Percentiles rank a stretch among this genome's conserved stretches.
Conservation (phyloP, 2,797 vertebrate species). For the Phataginus tetradactyla region DNA sequence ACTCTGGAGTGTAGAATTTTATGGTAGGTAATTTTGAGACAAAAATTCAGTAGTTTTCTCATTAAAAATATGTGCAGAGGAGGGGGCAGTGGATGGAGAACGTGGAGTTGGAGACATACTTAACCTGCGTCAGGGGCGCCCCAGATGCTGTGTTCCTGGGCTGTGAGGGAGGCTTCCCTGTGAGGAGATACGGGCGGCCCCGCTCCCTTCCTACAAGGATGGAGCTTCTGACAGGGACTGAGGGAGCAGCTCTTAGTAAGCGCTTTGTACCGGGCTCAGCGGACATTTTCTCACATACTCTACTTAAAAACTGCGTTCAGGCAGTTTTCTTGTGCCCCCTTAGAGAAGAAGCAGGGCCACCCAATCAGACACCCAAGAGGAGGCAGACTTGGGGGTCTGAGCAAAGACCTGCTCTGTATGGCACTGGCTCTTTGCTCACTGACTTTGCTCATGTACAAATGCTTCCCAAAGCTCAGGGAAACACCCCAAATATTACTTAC, state of each 20-base stretch:
- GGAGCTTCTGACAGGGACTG: no score
- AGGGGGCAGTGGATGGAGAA: no score
- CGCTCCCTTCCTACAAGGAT: background rate
- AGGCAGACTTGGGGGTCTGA: background rate
- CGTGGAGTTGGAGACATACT: background rate
- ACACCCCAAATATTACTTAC: background rate
- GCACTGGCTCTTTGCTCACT: background rate
- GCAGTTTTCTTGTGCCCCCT: background rate
- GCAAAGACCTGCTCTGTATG: background rate
- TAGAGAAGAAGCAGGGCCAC: background rate
- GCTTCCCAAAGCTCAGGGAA: background rate
- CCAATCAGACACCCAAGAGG: background rate
- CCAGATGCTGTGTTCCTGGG: no score
- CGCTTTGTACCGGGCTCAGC: background rate
- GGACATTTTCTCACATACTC: background rate
- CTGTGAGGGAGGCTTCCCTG: background rate
- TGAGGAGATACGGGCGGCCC: background rate
- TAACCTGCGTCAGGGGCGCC: background rate
- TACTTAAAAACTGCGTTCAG: no score
- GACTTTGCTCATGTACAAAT: background rate
- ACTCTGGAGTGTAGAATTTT: background rate
- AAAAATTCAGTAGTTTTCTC: background rate
- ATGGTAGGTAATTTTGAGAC: background rate
- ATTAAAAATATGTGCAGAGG: background rate
- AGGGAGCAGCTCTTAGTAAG: background rate